Evolutionary conservation across 2,888 invertebrate species (phyloP), one percentile per base, ranked within the genome.

Genomic region (Andricus curvator): DNA sequence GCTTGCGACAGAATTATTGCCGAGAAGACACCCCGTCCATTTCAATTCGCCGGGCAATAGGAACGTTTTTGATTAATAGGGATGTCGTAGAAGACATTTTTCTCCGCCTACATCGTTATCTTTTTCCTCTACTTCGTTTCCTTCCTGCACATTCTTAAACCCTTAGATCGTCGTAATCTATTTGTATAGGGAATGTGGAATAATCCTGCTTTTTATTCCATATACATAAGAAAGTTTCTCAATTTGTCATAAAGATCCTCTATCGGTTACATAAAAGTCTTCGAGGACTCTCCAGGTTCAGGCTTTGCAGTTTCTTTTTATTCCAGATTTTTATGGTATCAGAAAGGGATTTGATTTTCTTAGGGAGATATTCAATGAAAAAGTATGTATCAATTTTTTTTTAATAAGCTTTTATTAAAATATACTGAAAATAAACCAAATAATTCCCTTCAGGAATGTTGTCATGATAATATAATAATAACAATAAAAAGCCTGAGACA

Each of bases 31-130:
- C 44, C 68, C 48, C 22, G 25, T 68, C 48, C 48, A 48, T 68
- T 68, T 68, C 48, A 68, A 48, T 68, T 68, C 68, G 17, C 68
- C 17, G 48, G 48, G 68, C 68, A 68, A 68, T 68, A 68, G 68
- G 25, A 68, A 25, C 17, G 29, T 44, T 48, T 48, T 68, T 68
- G 68, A 68, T 48, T 68, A 68, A 68, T 68, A 48, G 68, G 68
- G 68, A 68, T 41, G 68, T 68, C 68, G 25, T 44, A 44, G 44
- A 67, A 33, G 67, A 22, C 41, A 44, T 41, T 17, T 48, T 68
- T 68, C 25, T 41, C 68, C 48, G 48, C 68, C 68, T 68, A 68
- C 68, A 68, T 68, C 48, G 44, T 68, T 68, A 68, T 48, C 25
- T 68, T 48, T 48, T 68, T 68, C 29, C 48, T 68, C 68, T 48